Evolutionary conservation across 2,113 vertebrate species (phyloP).

Genomic region (Halcyon malimbica): DNA sequence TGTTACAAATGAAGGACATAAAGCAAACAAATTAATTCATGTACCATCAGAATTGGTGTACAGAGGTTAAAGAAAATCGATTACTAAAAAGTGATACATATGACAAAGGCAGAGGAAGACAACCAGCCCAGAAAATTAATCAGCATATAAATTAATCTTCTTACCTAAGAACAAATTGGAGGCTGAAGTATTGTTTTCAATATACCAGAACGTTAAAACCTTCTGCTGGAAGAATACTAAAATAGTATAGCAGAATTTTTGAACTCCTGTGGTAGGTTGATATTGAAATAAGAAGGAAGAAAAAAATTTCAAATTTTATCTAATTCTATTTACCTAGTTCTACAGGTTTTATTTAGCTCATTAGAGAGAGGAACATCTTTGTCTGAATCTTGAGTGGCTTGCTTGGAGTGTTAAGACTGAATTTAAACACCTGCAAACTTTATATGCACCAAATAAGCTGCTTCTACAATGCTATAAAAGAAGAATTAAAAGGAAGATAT

Average conservation of each 20-base stretch:
- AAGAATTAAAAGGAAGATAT: not conserved
- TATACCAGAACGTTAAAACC: slow-evolving; percentile 5
- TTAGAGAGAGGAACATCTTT: not conserved
- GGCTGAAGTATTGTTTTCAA: slow-evolving; percentile 47
- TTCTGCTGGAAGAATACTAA: slow-evolving; percentile 32
- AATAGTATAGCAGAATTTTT: not conserved
- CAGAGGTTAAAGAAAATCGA: slow-evolving; percentile 74
- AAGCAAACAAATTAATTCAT: slow-evolving; percentile 67
- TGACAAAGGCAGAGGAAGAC: slow-evolving; percentile 61
- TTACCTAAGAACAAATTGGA: slow-evolving; percentile 49
- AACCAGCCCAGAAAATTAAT: slow-evolving; percentile 62
- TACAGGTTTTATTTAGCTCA: not conserved
- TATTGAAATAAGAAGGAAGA: not conserved
- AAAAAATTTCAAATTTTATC: not conserved
- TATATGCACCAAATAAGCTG: not conserved
- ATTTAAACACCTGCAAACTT: not conserved
- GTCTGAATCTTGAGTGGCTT: not conserved
- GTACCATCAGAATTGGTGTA: not conserved
- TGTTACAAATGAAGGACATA: slow-evolving; percentile 39
- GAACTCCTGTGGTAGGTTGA: not conserved
- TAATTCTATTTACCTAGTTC: not conserved
- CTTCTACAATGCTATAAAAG: not conserved
- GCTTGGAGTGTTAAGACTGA: not conserved
- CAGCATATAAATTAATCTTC: slow-evolving; percentile 76
- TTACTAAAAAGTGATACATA: slow-evolving; percentile 71